Evolutionary conservation across 2,888 invertebrate genomes (phyloP), one percentile per base, ranked within the genome.

Genomic region (Oxystoma pomonae): DNA sequence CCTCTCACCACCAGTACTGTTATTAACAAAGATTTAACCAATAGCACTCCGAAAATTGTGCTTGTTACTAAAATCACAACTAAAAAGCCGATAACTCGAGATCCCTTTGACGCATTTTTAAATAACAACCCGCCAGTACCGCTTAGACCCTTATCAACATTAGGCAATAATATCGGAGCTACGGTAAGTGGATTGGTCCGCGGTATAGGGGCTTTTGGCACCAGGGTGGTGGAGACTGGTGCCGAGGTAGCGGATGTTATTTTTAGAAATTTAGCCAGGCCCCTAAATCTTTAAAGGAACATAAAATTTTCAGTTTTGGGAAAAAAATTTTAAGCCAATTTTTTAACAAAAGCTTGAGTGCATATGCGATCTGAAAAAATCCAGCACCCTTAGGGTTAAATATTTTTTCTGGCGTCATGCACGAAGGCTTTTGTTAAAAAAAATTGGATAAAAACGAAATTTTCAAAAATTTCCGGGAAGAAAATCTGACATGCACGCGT

Each of bases 191-290:
- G 73, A 21, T 60, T 76, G 7, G 73, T 75, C 16, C 71, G 71
- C 56, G 70, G 74, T 52, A 68, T 75, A 51, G 71, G 70, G 56
- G 71, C 70, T 66, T 61, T 75, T 22, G 74, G 76, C 2, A 68
- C 68, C 9, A 75, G 73, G 65, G 77, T 78, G 7, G 73, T 79
- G 58, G 71, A 73, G 66, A 76, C 78, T 7, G 78, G 80, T 20
- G 75, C 76, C 49, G 73, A 75, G 68, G 72, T 80, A 59, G 79
- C 80, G 20, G 76, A 75, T 58, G 76, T 74, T 68, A 75, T 80
- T 5, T 58, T 72, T 21, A 73, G 68, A 60, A 73, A 65, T 62
- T 65, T 73, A 7, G 62, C 67, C 7, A 64, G 67, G 53, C 72
- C 72, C 3, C 62, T 72, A 12, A 50, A 16, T 55, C 2, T 57